Evolutionary conservation across 2,888 invertebrate species (phyloP), one percentile per base, ranked within the genome.

Genomic region (Parapristionchus giblindavisi): DNA sequence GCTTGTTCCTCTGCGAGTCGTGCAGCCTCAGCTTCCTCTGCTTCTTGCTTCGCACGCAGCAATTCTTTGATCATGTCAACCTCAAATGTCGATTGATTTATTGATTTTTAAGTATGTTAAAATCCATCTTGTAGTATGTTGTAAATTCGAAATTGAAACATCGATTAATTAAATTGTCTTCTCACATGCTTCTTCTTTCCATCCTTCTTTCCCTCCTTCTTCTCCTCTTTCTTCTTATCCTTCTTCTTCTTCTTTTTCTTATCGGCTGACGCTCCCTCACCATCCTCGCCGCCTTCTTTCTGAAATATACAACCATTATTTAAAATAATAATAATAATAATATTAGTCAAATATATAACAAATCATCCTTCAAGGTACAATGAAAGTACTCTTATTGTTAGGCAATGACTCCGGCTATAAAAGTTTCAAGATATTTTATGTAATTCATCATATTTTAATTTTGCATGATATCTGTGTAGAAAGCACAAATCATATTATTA

Each of bases 1-100:
- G 93, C 89, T 80, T 92, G 92, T 90, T 95, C 89, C 65, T 86
- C 84, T 56, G 94, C 94, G 85, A 92, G 92, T 78, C 91, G 91
- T 38, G 90, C 80, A 72, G 80, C 76, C 27, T 88, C 78, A 63
- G 88, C 83, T 71, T 88, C 88, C 77, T 89, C 87, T 73, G 95
- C 94, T 88, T 95, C 95, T 87, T 83, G 85, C 58, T 88, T 83
- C 73, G 86, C 85, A 75, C 87, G 84, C 78, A 89, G 85, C 61
- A 88, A 84, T 78, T 90, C 90, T 80, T 89, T 89, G 79, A 90
- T 81, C 70, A 79, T 54, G n/a, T 74, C 71, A 51, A 76, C 76
- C 74, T 78, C 76, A n/a, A n/a, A n/a, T n/a, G n/a, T n/a, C n/a
- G n/a, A n/a, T n/a, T n/a, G n/a, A n/a, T n/a, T n/a, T 21, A 17